A percentile compares a stretch with the other conserved stretches of the same genome.
These are phyloP conservation scores for Nomada lathburiana DNA, from an alignment of 2,888 invertebrate genomes.

Conservation along the genomic window DNA sequence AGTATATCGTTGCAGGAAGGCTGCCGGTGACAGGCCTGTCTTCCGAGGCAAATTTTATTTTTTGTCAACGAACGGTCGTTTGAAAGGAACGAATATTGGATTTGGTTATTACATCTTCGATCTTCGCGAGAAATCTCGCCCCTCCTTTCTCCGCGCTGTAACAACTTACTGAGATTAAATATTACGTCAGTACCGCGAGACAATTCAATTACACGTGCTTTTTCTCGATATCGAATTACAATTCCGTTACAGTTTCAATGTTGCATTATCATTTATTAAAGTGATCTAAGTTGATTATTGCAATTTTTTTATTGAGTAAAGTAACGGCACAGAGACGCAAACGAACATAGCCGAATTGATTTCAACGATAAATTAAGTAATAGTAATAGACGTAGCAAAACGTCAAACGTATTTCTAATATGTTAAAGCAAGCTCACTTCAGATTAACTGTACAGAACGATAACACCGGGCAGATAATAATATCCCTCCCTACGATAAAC, in stretches of 20 bases:
- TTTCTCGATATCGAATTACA: no score
- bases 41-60: slow-evolving; percentile 80
- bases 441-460: no score
- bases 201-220: slow-evolving; percentile 5
- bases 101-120: slow-evolving; percentile 82
- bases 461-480: neutral
- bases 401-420: no score
- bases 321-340: no score
- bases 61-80: slow-evolving; percentile 79
- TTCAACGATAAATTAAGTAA: no score
- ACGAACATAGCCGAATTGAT: no score
- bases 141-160: slow-evolving; percentile 34
- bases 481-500: neutral
- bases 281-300: neutral
- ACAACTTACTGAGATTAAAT: slow-evolving; percentile 50
- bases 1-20: slow-evolving; percentile 65
- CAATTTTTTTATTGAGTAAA: no score
- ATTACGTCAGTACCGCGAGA: slow-evolving; percentile 4
- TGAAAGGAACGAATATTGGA: slow-evolving; percentile 83
- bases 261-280: neutral
- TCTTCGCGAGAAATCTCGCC: slow-evolving; percentile 67
- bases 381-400: no score
- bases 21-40: slow-evolving; percentile 81
- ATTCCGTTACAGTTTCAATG: no score
- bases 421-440: no score